Evolutionary conservation across 2,797 vertebrate species (phyloP), one percentile per base, ranked within the genome.

Genomic region (Heliangelus exortis): DNA sequence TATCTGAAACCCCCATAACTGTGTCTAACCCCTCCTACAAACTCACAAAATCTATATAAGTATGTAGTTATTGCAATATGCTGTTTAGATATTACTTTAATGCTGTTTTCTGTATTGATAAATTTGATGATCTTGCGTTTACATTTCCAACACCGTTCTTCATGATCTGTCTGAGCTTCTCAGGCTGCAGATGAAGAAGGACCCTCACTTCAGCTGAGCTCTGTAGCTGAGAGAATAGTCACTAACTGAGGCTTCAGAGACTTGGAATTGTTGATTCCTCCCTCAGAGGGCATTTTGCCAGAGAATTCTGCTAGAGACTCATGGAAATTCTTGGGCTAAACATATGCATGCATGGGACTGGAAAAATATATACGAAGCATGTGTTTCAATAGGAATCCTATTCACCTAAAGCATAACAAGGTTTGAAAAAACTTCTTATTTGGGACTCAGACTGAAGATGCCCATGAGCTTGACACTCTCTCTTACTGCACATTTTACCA

Each of bases 271-370:
- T 68, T 81, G 76, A 73, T 92, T 94, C 85, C 69, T 93, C 82
- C 71, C 54, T 82, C 19, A 1, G n/a, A 88, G 43, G 85, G 85
- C 76, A 88, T 90, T 91, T 91, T 96, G 90, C 94, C 93, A 93
- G 69, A 88, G 85, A 90, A 91, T 90, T 96, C 58, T 94, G 55
- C 91, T 90, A 73, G 62, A 93, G 87, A 94, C 85, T 88, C 51
- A 69, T 84, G 92, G 92, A 96, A 95, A 96, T 90, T 93, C 91
- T 91, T 86, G 83, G 71, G 66, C 92, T 95, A 93, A 94, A 93
- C 90, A 75, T 86, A 81, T 91, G 58, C 73, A 69, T 90, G 69
- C 78, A 90, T 69, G 69, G 69, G 82, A 88, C 79, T 95, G 95
- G 93, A 95, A 96, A 96, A 94, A 91, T 93, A 69, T 75, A 95